phyloP scores from a whole-genome alignment of 1,140 invertebrate species.

The Dinoponera quadriceps region DNA sequence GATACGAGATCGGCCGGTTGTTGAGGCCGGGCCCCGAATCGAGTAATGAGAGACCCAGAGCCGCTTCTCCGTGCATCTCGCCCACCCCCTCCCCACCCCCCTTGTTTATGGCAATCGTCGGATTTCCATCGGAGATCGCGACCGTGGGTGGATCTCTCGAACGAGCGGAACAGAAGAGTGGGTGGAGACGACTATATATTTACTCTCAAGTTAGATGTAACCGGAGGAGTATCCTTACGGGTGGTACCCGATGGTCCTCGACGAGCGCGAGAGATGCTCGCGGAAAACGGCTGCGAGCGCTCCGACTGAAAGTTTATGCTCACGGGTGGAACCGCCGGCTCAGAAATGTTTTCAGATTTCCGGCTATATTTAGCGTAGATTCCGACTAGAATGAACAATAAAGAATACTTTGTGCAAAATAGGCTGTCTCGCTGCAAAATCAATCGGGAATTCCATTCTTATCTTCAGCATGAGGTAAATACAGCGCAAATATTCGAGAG shows the following conservation, averaged over 20 bases:
- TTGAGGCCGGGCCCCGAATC: conserved; percentile 50
- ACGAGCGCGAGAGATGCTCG: background rate
- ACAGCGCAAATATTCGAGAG: too few species aligned
- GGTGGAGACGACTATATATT: conserved; percentile 23
- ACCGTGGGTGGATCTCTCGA: conserved; percentile 46
- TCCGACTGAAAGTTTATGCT: background rate
- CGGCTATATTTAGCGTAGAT: too few species aligned
- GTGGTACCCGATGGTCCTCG: background rate
- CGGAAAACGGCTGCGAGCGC: background rate
- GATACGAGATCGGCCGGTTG: conserved; percentile 69
- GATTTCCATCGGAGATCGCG: conserved; percentile 60
- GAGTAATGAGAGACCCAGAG: conserved; percentile 70
- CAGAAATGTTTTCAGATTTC: too few species aligned
- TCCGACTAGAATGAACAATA: too few species aligned
- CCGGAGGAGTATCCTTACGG: background rate
- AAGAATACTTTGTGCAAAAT: too few species aligned
- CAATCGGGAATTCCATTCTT: too few species aligned
- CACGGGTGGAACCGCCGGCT: too few species aligned
- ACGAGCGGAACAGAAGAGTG: background rate
- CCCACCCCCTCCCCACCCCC: conserved; percentile 1
- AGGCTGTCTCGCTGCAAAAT: too few species aligned
- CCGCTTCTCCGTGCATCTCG: conserved; percentile 58
- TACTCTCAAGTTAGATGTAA: background rate
- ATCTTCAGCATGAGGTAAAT: too few species aligned
- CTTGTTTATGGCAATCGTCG: conserved; percentile 70